Percentiles rank a stretch among this genome's conserved stretches.
Evolutionary conservation across 2,797 vertebrate genomes (phyloP).

Genomic region (Acanthis flammea): DNA sequence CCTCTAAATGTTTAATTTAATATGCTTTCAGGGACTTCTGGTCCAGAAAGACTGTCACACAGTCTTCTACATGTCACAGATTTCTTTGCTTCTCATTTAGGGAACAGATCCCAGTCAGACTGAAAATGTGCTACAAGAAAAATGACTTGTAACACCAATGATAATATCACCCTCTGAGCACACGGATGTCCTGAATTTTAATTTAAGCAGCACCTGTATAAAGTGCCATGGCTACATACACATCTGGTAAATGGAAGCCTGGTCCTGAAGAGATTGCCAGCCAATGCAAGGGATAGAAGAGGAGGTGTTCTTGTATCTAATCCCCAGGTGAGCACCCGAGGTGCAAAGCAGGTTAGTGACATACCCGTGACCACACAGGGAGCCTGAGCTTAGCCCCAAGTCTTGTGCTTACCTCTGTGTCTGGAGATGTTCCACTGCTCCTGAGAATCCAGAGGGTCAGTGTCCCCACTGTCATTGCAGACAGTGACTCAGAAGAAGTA

Average conservation of each 20-base stretch:
- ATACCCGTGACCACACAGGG: not conserved
- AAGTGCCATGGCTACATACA: not conserved
- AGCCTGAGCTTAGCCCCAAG: not conserved
- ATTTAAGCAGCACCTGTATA: not conserved
- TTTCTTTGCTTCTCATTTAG: not conserved
- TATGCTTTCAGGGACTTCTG: not conserved
- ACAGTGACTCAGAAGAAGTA: conserved; percentile 72
- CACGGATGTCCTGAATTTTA: not conserved
- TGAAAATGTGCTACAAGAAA: not conserved
- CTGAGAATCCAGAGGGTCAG: conserved; percentile 72
- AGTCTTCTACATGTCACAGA: not conserved
- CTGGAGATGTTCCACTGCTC: conserved; percentile 70
- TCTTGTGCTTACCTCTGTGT: conserved; percentile 45
- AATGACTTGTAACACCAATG: not conserved
- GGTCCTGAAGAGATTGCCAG: not conserved
- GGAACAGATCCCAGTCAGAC: not conserved
- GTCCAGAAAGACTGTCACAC: not conserved
- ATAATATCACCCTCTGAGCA: not conserved
- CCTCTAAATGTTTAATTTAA: not conserved
- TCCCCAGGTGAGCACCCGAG: not conserved
- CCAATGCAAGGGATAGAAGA: not conserved
- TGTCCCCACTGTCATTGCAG: conserved; percentile 67
- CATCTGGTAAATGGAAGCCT: not conserved
- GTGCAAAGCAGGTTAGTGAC: not conserved
- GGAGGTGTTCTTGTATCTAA: not conserved